Conservation (phyloP, 1,140 invertebrate species). For the Triops longicaudatus region DNA sequence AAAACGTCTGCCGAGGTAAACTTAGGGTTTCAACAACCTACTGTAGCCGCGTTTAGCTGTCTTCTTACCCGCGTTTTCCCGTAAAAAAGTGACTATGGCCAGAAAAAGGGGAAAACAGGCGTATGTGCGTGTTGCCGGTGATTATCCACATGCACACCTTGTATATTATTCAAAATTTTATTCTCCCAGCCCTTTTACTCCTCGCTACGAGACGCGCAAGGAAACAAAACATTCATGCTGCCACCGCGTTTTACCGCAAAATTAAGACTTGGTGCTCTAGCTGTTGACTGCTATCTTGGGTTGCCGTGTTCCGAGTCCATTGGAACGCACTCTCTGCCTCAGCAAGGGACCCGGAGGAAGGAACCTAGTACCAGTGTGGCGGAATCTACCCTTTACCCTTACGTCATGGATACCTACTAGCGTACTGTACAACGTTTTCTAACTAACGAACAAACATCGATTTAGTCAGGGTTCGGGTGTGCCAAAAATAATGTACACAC, state of each 20-base stretch:
- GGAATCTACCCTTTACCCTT: not conserved
- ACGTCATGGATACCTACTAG: not conserved
- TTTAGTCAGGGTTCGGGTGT: not conserved
- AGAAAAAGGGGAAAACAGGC: not conserved
- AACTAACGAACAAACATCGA: not conserved
- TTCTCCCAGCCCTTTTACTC: not conserved
- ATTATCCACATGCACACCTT: constrained; percentile 11
- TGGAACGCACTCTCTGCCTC: not conserved
- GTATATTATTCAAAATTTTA: not conserved
- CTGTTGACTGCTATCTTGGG: not conserved
- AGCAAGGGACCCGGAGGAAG: not conserved
- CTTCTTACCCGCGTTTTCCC: not conserved
- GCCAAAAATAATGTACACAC: not conserved
- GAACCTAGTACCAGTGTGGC: not conserved
- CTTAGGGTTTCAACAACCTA: not conserved
- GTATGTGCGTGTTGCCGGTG: not conserved
- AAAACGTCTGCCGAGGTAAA: not conserved
- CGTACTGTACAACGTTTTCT: not conserved
- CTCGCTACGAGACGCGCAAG: not conserved
- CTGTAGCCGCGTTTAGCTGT: not conserved
- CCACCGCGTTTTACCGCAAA: constrained; percentile 14
- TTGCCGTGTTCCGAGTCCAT: constrained; percentile 1
- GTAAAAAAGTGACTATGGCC: not conserved
- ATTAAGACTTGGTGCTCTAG: not conserved
- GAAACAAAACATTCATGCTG: constrained; percentile 8